phyloP scores from a whole-genome alignment of 2,797 vertebrate genomes.

The Aselliscus stoliczkanus region DNA sequence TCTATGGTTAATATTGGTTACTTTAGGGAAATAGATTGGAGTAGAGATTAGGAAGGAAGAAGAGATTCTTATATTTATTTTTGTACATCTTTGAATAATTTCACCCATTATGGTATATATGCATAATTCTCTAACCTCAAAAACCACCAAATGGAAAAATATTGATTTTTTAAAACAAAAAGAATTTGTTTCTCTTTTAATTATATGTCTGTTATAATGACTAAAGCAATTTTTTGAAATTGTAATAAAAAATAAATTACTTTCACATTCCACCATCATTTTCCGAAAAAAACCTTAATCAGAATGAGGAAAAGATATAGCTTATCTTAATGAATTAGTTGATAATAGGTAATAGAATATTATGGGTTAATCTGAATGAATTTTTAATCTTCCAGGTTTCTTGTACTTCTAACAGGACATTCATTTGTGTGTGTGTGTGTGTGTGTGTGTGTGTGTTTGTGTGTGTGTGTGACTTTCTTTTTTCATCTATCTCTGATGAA shows the following conservation, averaged over 20 bases:
- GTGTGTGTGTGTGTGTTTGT: too few relatives aligned
- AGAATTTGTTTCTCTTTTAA: not conserved
- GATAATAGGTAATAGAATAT: not conserved
- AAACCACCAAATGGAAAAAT: not conserved
- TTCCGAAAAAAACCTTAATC: not conserved
- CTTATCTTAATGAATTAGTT: not conserved
- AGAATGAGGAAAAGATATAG: not conserved
- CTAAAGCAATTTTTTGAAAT: not conserved
- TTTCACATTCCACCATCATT: not conserved
- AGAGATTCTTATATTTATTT: not conserved
- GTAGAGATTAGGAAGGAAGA: not conserved
- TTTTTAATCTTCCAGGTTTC: not conserved
- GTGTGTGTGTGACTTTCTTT: too few relatives aligned
- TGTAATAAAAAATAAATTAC: not conserved
- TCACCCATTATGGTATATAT: not conserved
- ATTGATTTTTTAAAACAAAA: not conserved
- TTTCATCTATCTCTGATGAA: not conserved
- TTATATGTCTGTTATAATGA: not conserved
- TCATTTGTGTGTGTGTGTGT: not conserved
- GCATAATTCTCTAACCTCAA: not conserved
- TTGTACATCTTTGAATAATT: not conserved
- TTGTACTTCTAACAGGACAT: not conserved
- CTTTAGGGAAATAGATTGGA: not conserved
- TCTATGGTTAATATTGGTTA: not conserved
- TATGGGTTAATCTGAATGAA: not conserved